Conservation (phyloP, 2,888 invertebrate species). For the Pheosia tremula region DNA sequence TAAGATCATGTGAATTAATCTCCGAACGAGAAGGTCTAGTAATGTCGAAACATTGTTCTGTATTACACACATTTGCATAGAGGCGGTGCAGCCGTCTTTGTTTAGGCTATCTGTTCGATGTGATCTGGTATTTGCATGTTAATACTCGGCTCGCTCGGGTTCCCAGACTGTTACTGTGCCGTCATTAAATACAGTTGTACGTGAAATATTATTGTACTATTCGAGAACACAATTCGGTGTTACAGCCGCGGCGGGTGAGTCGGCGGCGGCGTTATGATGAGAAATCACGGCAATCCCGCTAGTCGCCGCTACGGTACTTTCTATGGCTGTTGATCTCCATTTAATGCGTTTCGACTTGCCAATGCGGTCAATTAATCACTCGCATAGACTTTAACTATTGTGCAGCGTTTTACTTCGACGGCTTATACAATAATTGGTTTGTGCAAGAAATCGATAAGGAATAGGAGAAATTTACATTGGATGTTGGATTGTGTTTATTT, state of each 20-base stretch:
- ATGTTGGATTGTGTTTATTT: background rate
- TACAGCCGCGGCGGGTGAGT: slow-evolving; percentile 35
- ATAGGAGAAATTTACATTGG: background rate
- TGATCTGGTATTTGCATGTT: slow-evolving; percentile 71
- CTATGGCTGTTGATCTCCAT: slow-evolving; percentile 69
- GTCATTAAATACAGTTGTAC: slow-evolving; percentile 79
- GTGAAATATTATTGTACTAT: slow-evolving; percentile 72
- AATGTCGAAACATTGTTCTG: slow-evolving; percentile 51
- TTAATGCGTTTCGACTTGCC: slow-evolving; percentile 76
- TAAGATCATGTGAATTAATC: slow-evolving; percentile 58
- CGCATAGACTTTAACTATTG: slow-evolving; percentile 45
- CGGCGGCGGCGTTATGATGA: slow-evolving; percentile 58
- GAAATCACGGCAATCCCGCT: slow-evolving; percentile 77
- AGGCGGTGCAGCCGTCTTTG: slow-evolving; percentile 68
- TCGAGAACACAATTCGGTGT: slow-evolving; percentile 77
- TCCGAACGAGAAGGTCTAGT: slow-evolving; percentile 52
- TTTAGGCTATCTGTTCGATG: slow-evolving; percentile 71
- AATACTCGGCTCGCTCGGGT: slow-evolving; percentile 67
- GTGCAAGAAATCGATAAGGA: slow-evolving; percentile 1
- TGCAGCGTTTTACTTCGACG: slow-evolving; percentile 40
- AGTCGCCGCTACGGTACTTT: slow-evolving; percentile 79
- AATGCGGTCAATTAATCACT: slow-evolving; percentile 77
- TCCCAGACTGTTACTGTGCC: slow-evolving; percentile 77
- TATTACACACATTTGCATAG: slow-evolving; percentile 63
- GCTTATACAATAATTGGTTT: slow-evolving; percentile 21